A percentile compares a stretch with the other conserved stretches of the same genome.
These are phyloP conservation scores for Mamestra brassicae DNA, from an alignment of 2,888 invertebrate genomes.

Conservation along the genomic window DNA sequence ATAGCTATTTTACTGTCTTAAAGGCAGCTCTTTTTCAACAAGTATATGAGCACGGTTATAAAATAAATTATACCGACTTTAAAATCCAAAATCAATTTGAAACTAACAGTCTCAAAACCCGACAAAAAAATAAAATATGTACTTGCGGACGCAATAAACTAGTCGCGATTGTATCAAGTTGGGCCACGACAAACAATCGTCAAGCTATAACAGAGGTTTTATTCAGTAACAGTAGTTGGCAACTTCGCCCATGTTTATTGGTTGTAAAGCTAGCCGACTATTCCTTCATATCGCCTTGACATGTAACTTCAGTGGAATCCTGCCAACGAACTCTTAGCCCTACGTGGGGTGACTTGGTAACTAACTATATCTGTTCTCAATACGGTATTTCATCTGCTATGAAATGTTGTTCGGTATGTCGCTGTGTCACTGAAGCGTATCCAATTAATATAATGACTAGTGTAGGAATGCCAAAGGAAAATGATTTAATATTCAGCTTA, in stretches of 20 bases:
- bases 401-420: constrained; percentile 9
- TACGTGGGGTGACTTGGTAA: constrained; percentile 36
- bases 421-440: constrained; percentile 19
- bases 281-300: constrained; percentile 61
- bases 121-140: constrained; percentile 35
- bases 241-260: constrained; percentile 60
- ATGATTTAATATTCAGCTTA: constrained; percentile 28
- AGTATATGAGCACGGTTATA: neutral
- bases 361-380: constrained; percentile 9
- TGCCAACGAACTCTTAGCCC: constrained; percentile 54
- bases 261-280: constrained; percentile 51
- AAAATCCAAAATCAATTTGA: neutral
- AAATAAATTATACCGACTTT: neutral
- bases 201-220: constrained; percentile 48
- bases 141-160: constrained; percentile 45
- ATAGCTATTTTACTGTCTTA: neutral
- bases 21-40: neutral
- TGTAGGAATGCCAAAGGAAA: constrained; percentile 14
- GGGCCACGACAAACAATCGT: constrained; percentile 45
- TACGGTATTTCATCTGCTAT: constrained; percentile 38
- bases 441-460: constrained; percentile 41
- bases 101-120: neutral
- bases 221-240: constrained; percentile 56
- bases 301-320: constrained; percentile 62
- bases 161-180: constrained; percentile 29